phyloP scores from a whole-genome alignment of 37 sponge, comb jelly and placozoan species.

The Diacarnus erythraeanus region DNA sequence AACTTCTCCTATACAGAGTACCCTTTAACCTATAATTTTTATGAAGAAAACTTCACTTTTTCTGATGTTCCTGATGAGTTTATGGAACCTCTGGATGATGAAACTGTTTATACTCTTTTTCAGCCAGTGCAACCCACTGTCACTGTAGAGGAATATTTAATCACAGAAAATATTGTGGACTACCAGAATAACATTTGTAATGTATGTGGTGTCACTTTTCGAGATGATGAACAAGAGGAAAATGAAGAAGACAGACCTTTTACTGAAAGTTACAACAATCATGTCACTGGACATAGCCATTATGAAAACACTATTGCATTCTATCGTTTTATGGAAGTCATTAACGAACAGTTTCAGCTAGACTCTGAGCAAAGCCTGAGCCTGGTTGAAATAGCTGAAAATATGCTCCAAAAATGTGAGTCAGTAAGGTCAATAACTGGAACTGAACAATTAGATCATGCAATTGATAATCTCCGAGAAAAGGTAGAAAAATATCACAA shows the following conservation, averaged over 20 bases:
- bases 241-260: not conserved
- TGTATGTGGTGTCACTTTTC: slow-evolving; percentile 19
- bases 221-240: not conserved
- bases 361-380: not conserved
- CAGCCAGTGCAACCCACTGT: not conserved
- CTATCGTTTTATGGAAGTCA: not conserved
- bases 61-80: not conserved
- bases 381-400: not conserved
- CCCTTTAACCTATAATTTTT: not conserved
- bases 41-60: not conserved
- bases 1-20: not conserved
- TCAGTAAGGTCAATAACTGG: not conserved
- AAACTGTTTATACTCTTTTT: not conserved
- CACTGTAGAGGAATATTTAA: not conserved
- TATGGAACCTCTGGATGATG: not conserved
- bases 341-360: not conserved
- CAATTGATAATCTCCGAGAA: slow-evolving; percentile 21
- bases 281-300: slow-evolving; percentile 10
- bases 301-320: not conserved
- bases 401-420: not conserved
- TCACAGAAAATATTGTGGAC: slow-evolving; percentile 10
- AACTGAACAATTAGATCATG: slow-evolving; percentile 8
- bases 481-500: slow-evolving; percentile 4
- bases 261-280: not conserved
- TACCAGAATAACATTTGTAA: not conserved